Percentiles rank a stretch among this genome's conserved stretches.
Conservation (phyloP, 2,888 invertebrate species). For the Apotomis capreana region DNA sequence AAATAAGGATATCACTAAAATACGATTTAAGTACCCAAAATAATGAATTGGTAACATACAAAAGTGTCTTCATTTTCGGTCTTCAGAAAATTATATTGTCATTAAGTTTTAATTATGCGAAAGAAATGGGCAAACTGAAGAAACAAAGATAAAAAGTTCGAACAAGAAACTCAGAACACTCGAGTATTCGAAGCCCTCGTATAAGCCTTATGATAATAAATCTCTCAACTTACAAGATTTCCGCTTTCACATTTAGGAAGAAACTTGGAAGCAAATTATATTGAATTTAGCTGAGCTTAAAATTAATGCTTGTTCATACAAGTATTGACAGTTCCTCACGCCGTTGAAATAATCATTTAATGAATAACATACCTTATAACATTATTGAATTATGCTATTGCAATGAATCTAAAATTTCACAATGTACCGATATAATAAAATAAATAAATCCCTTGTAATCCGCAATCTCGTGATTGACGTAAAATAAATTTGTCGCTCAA, state of each 20-base stretch:
- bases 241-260: slow-evolving; percentile 4
- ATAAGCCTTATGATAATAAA: slow-evolving; percentile 25
- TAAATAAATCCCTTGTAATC: background rate
- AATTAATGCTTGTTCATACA: background rate
- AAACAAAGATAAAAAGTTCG: slow-evolving; percentile 12
- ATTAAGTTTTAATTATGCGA: background rate
- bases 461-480: background rate
- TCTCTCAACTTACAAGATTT: slow-evolving; percentile 28
- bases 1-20: too few relatives aligned
- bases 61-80: background rate
- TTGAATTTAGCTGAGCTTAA: background rate
- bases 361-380: too few relatives aligned
- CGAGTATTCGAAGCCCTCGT: background rate
- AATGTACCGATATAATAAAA: background rate
- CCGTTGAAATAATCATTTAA: background rate
- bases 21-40: too few relatives aligned
- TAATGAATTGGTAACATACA: background rate
- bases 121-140: background rate
- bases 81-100: background rate
- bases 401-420: background rate
- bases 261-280: slow-evolving; percentile 1
- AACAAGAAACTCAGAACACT: slow-evolving; percentile 15
- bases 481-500: background rate
- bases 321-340: background rate
- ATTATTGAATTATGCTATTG: too few relatives aligned